These are phyloP conservation scores for Luperina nickerlii DNA, from an alignment of 2,888 invertebrate genomes.

Conservation along the genomic window DNA sequence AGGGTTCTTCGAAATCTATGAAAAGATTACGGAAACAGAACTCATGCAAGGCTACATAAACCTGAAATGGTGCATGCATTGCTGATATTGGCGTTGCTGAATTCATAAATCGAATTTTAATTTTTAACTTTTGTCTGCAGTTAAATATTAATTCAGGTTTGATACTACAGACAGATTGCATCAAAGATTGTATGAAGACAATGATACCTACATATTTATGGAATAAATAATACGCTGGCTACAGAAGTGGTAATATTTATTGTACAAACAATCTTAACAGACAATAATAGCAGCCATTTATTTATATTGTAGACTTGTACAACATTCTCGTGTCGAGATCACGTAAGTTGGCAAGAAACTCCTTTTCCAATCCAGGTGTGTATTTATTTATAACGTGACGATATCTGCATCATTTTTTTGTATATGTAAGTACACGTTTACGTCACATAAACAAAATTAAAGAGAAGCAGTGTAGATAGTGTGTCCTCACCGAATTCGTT, in stretches of 20 bases:
- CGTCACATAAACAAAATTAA: neutral
- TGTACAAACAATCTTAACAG: constrained; percentile 17
- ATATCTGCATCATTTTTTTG: constrained; percentile 6
- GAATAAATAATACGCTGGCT: neutral
- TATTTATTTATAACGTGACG: constrained; percentile 37
- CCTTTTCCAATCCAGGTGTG: constrained; percentile 34
- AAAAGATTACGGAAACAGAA: neutral
- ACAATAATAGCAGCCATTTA: constrained; percentile 9
- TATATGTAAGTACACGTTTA: neutral
- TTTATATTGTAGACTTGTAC: constrained; percentile 9
- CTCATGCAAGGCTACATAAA: no score
- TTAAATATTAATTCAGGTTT: neutral
- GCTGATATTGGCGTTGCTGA: neutral
- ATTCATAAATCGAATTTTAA: neutral
- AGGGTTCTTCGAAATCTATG: neutral
- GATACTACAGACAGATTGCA: neutral
- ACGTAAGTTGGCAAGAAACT: constrained; percentile 33
- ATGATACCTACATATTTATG: neutral
- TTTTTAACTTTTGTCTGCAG: neutral
- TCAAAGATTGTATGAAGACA: neutral
- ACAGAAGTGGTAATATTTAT: constrained; percentile 8
- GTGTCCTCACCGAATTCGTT: no score
- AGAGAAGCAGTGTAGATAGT: neutral
- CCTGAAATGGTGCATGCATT: no score
- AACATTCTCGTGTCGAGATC: constrained; percentile 3